Conservation (phyloP, 1,140 invertebrate species). For the Drosophila navojoa region DNA sequence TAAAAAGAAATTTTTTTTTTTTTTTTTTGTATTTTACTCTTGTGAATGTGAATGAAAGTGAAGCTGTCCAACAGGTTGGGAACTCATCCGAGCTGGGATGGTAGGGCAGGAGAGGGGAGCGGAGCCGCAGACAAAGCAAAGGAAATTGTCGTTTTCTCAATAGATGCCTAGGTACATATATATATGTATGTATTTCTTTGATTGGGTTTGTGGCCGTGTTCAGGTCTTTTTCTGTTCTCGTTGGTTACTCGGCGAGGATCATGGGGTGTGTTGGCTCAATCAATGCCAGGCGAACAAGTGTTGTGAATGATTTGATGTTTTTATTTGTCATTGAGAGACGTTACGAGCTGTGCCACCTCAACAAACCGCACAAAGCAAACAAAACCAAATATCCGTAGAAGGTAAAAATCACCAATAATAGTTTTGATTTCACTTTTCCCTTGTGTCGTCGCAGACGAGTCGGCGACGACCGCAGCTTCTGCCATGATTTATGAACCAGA, state of each 20-base stretch:
- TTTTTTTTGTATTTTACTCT: too few species aligned
- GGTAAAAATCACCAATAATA: slow-evolving; percentile 66
- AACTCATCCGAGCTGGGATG: not conserved
- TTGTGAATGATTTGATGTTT: slow-evolving; percentile 81
- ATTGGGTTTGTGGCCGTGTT: slow-evolving; percentile 17
- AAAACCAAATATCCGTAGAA: slow-evolving; percentile 16
- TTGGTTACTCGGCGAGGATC: slow-evolving; percentile 51
- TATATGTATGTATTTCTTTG: slow-evolving; percentile 5
- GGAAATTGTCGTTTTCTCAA: slow-evolving; percentile 53
- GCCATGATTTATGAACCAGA: slow-evolving; percentile 73
- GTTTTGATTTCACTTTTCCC: slow-evolving; percentile 70
- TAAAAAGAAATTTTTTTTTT: slow-evolving; percentile 23
- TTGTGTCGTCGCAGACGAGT: slow-evolving; percentile 37
- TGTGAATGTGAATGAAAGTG: slow-evolving; percentile 69
- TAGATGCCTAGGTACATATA: slow-evolving; percentile 22
- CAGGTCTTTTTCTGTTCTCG: not conserved
- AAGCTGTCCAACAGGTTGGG: slow-evolving; percentile 49
- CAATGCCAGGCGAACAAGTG: slow-evolving; percentile 77
- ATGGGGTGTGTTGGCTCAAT: slow-evolving; percentile 76
- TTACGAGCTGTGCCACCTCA: slow-evolving; percentile 47
- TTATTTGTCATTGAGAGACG: slow-evolving; percentile 58
- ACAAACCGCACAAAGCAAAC: slow-evolving; percentile 69
- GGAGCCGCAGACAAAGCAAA: slow-evolving; percentile 48
- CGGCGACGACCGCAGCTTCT: slow-evolving; percentile 59
- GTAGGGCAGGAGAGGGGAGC: not conserved